Conservation (phyloP, 2,113 vertebrate genomes). For the Girardinichthys multiradiatus region DNA sequence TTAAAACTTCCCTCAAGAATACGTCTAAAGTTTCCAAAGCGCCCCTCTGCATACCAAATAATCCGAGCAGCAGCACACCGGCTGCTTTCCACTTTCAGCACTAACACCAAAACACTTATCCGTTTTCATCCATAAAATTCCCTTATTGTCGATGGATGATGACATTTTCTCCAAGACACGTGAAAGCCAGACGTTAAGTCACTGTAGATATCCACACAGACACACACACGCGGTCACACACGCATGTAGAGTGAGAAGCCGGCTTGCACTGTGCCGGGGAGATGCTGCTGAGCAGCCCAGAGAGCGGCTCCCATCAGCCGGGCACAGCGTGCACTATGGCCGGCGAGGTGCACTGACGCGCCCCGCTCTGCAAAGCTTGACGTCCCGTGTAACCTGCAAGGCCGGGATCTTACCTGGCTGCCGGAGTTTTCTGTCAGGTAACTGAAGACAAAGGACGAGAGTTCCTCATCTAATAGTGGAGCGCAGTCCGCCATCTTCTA, state of each 20-base stretch:
- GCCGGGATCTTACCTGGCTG: conserved; percentile 86
- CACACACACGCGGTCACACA: conserved; percentile 2
- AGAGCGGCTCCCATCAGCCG: conserved; percentile 49
- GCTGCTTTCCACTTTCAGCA: conserved; percentile 10
- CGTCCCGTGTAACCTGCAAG: conserved; percentile 6
- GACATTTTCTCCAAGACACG: conserved; percentile 74
- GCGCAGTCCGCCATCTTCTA: conserved; percentile 99
- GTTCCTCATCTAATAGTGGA: conserved; percentile 95
- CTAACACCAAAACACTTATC: background rate
- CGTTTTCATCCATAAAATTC: conserved; percentile 5
- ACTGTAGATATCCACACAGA: background rate
- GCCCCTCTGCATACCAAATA: conserved; percentile 60
- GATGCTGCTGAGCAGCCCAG: conserved; percentile 61
- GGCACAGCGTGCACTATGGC: conserved; percentile 28
- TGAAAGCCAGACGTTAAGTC: conserved; percentile 75
- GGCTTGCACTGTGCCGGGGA: conserved; percentile 43
- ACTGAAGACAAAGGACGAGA: conserved; percentile 96
- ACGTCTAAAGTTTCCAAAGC: conserved; percentile 74
- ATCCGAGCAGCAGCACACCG: conserved; percentile 15
- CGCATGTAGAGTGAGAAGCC: conserved; percentile 42
- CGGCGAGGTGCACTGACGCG: conserved; percentile 46
- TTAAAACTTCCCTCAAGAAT: conserved; percentile 71
- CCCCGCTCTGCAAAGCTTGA: conserved; percentile 17
- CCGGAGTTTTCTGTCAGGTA: conserved; percentile 90
- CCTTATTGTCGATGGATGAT: conserved; percentile 10